A percentile compares a stretch with the other conserved stretches of the same genome.
phyloP scores from a whole-genome alignment of 2,113 vertebrate genomes.

The Cololabis saira region DNA sequence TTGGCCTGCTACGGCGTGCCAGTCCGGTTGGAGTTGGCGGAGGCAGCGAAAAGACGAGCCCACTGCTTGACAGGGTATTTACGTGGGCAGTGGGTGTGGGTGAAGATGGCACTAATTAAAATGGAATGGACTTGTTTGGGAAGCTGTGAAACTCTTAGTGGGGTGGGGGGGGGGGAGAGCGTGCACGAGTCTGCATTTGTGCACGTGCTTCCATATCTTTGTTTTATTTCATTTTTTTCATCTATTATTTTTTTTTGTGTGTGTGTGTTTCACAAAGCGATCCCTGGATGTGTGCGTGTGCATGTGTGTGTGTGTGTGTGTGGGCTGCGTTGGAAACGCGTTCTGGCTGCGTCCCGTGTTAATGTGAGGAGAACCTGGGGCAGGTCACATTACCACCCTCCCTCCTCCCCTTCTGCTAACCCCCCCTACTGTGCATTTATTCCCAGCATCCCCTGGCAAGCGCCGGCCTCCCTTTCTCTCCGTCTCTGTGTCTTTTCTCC shows the following conservation, averaged over 20 bases:
- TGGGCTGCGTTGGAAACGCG: conserved; percentile 78
- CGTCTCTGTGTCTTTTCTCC: conserved; percentile 53
- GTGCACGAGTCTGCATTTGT: conserved; percentile 15
- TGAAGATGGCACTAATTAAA: conserved; percentile 85
- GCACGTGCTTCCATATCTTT: conserved; percentile 25
- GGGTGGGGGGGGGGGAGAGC: not conserved
- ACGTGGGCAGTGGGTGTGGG: conserved; percentile 81
- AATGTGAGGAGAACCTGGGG: conserved; percentile 86
- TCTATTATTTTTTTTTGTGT: conserved; percentile 29
- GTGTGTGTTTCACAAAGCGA: conserved; percentile 43
- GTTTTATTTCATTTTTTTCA: conserved; percentile 18
- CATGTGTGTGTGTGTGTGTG: conserved; percentile 38
- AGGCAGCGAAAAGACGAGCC: conserved; percentile 77
- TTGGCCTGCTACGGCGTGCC: conserved; percentile 52
- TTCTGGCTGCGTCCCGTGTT: conserved; percentile 81
- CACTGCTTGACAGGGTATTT: conserved; percentile 76
- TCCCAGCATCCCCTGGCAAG: conserved; percentile 77
- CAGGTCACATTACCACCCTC: conserved; percentile 80
- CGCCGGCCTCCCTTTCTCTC: conserved; percentile 46
- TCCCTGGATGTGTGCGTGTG: conserved; percentile 40
- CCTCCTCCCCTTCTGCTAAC: conserved; percentile 39
- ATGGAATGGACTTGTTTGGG: conserved; percentile 84
- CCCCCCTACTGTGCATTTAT: conserved; percentile 72
- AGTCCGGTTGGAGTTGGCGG: conserved; percentile 68
- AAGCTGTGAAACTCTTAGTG: conserved; percentile 82